Base-by-base conservation (phyloP, 2,888 invertebrate genomes). In the Meliscaeva auricollis region DNA sequence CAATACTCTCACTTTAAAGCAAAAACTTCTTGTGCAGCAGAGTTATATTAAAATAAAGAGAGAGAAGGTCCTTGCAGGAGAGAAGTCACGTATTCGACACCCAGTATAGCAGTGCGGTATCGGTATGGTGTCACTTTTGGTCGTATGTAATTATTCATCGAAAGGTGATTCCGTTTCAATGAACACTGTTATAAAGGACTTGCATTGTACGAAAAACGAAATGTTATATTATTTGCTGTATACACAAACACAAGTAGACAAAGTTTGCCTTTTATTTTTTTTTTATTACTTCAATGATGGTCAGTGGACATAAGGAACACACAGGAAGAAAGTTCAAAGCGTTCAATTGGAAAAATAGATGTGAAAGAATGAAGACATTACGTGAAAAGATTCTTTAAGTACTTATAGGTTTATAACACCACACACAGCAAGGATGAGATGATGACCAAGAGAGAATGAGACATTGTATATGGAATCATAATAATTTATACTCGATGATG, bases 261-360 rank as follows among this genome's bases (percentile, higher is more conserved):
- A 17, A 17, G 26, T 26, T 26, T 26, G 26, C 4, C 38, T 9
- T 6, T 11, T 9, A 3, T 22, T 15, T 56, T 70, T 22, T 46
- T 26, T 44, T 69, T 20, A 46, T 7, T 17, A 41, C 4, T 46
- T 44, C 11, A 32, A 46, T 50, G 35, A 48, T 66, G 66, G 58
- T 54, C 60, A 60, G n/a, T 64, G 22, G 22, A 68, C 58, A 38
- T 11, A 35, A 35, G 17, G 17, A 56, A 13, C 44, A 62, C 8
- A 6, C 13, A 38, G 38, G 38, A 15, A 6, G 15, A 72, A 46
- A 69, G 73, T 69, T 74, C 50, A 69, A 82, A 74, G 74, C 87
- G 82, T 75, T 87, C 87, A 87, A 77, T 87, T 82, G 87, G 87
- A 87, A 87, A 87, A 87, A 82, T 78, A 44, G 52, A 82, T 74